Evolutionary conservation across 2,113 vertebrate species (phyloP), one percentile per base, ranked within the genome.

Genomic region (Pomatorhinus ruficollis): DNA sequence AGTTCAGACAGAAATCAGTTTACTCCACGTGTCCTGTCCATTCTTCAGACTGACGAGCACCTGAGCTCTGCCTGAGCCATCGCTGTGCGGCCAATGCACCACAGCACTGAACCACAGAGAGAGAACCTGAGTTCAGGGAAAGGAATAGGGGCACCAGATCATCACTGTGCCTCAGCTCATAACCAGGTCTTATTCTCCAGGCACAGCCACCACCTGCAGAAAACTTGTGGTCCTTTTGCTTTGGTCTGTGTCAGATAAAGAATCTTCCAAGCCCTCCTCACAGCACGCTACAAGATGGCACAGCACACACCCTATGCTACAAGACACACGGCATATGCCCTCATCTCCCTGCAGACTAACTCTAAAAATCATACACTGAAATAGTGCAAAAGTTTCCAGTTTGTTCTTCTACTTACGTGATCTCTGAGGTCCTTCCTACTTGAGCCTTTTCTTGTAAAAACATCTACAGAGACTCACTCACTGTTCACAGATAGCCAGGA

Each of bases 41-140:
- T 27, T 28, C 16, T 33, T 54, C 40, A 47, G 7, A 11, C 12
- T 57, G 37, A 37, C 3, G 19, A 54, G 25, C 4, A 3, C 35
- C 27, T 33, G 39, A 70, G 9, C 10, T 50, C 39, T 66, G 25
- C 13, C 50, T 10, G 28, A 53, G 23, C 17, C 47, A 22, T 4
- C 1, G 2, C 40, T 28, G 10, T 0, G 0, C 6, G 45, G 12
- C 14, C 24, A 33, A 1, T 6, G 23, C 37, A 40, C 15, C 37
- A 16, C 42, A 68, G 49, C 13, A 16, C 27, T 11, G 35, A 47
- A 47, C 33, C 12, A 6, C 0, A 59, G 42, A 59, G 22, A 35
- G 18, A 53, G 15, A 81, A 12, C 33, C 15, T 11, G 37, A 37
- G 42, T 12, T 47, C 44, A 71, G 28, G 15, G 33, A 52, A 37